Conservation (phyloP, 2,888 invertebrate genomes). For the Ormyrus nitidulus region DNA sequence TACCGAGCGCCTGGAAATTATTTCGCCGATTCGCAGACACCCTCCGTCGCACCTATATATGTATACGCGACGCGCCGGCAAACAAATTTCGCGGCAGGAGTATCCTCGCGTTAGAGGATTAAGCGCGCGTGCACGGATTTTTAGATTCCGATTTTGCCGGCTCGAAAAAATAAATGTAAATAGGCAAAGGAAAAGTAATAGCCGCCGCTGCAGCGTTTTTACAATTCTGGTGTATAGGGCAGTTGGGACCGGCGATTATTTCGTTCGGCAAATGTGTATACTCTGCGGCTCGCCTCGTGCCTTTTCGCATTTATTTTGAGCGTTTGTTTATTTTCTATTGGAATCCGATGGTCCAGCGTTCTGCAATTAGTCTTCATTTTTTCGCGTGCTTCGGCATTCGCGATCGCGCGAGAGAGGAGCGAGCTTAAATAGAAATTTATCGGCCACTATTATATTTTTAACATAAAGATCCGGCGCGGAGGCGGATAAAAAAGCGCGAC, state of each 20-base stretch:
- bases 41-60: constrained; percentile 42
- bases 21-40: constrained; percentile 62
- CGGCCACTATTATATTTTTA: constrained; percentile 44
- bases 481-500: not conserved
- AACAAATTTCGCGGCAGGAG: constrained; percentile 57
- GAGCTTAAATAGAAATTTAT: constrained; percentile 52
- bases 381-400: constrained; percentile 25
- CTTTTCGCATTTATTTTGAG: constrained; percentile 38
- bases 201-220: not conserved
- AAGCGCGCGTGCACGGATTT: not conserved
- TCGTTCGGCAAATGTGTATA: not conserved
- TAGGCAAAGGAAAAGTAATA: not conserved
- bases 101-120: not conserved
- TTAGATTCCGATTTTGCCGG: not conserved
- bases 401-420: not conserved
- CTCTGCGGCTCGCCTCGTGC: not conserved
- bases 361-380: constrained; percentile 53
- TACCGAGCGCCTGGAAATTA: constrained; percentile 65
- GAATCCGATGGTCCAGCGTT: constrained; percentile 29
- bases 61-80: constrained; percentile 10
- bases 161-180: not conserved
- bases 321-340: constrained; percentile 43
- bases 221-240: not conserved
- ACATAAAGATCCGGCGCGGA: constrained; percentile 19
- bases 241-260: constrained; percentile 20